Conservation (phyloP, 2,113 vertebrate genomes). For the Sula dactylatra region DNA sequence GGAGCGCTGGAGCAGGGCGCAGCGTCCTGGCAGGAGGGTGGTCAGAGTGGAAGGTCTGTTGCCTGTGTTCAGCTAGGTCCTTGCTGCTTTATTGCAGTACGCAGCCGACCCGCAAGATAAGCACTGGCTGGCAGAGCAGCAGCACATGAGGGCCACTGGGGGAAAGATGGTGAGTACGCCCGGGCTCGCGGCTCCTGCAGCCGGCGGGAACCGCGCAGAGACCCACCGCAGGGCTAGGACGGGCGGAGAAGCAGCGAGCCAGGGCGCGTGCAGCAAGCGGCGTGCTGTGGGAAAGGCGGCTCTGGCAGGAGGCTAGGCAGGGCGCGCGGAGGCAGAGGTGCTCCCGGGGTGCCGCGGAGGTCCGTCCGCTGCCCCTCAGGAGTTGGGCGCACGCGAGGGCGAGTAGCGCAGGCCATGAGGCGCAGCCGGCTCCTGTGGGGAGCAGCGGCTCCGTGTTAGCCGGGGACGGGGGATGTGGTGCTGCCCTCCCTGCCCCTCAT, state of each 20-base stretch:
- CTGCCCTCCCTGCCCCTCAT: not conserved
- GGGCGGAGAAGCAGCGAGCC: not conserved
- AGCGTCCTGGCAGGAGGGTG: not conserved
- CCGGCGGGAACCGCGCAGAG: not conserved
- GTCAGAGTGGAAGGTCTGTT: not conserved
- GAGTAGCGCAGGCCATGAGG: accelerated
- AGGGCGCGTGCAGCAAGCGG: not conserved
- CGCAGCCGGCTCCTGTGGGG: accelerated
- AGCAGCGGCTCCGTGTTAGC: accelerated
- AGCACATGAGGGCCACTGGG: constrained; percentile 96
- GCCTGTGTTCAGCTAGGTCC: not conserved
- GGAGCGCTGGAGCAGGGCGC: not conserved
- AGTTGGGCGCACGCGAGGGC: accelerated
- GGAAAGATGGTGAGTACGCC: constrained; percentile 93
- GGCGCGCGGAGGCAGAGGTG: accelerated
- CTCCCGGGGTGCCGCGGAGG: accelerated
- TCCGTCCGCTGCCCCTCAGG: not conserved
- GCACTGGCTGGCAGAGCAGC: constrained; percentile 95
- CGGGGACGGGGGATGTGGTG: accelerated
- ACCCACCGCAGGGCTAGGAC: not conserved
- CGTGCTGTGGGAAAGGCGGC: not conserved
- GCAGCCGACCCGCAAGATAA: constrained; percentile 96
- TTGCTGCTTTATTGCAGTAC: constrained; percentile 79
- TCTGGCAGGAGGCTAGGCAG: not conserved
- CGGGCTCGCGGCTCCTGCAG: not conserved